phyloP scores from a whole-genome alignment of 2,797 vertebrate genomes.

The Tapirus indicus region DNA sequence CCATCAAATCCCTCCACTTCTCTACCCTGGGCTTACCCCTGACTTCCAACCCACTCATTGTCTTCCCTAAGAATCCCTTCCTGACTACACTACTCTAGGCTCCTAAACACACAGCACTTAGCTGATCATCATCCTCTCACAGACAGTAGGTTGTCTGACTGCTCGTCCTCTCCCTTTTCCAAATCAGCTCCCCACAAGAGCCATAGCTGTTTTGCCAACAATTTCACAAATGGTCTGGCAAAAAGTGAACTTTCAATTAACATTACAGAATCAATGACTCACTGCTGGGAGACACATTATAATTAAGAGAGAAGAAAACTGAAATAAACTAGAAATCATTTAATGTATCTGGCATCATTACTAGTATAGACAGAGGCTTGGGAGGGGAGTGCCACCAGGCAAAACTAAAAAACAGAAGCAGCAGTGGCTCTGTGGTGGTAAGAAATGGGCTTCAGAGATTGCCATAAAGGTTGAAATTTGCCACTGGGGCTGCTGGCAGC shows the following conservation, averaged over 20 bases:
- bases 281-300: background rate
- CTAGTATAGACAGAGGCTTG: background rate
- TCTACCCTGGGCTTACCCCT: background rate
- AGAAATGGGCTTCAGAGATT: background rate
- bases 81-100: background rate
- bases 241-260: background rate
- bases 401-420: background rate
- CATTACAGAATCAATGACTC: background rate
- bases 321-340: background rate
- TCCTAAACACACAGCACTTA: background rate
- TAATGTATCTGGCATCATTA: background rate
- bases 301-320: background rate
- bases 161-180: background rate
- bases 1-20: no score
- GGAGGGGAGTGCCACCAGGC: background rate
- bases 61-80: background rate
- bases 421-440: background rate
- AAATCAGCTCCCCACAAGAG: no score
- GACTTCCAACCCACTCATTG: no score
- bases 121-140: background rate
- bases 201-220: background rate
- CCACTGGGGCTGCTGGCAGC: no score
- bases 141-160: background rate
- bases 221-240: background rate
- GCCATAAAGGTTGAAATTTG: no score